Base-by-base conservation (phyloP, 2,797 vertebrate species). In the Pteronotus mesoamericanus region DNA sequence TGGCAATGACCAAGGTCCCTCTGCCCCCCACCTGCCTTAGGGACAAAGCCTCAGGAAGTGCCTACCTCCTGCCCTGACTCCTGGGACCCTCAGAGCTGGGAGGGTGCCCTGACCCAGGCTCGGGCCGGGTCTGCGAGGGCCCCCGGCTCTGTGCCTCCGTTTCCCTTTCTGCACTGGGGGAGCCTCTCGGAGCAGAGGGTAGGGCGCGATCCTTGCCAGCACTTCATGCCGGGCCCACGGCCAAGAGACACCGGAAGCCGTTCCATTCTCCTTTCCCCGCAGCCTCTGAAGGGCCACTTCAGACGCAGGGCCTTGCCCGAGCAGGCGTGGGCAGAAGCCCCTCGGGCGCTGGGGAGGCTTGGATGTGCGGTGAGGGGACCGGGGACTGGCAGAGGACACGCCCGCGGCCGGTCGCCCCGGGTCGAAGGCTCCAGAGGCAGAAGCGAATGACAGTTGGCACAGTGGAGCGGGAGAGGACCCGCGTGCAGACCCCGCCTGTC, bases 111-210 rank as follows among this genome's bases (percentile, higher is more conserved):
- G 11, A 55, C 37, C 46, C 9, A 2, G 46, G 66, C 34, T 19
- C 22, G 1, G 16, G 29, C 24, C 26, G 15, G 55, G 19, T 11
- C 48, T 5, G 14, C 22, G 15, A 0, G 32, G 26, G 82, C 22
- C 69, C 72, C 2, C 34, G 26, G 51, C 21, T 46, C 57, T 18
- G 21, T 9, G 92, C 85, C 85, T 80, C 34, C 0, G 74, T 37
- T 48, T 68, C 61, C 72, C 24, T 15, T 75, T 29, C 29, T 2
- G 48, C 42, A 44, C 0, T 6, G 34, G 24, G 57, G 19, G 37
- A 0, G 2, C n/a, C 44, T 16, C 37, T 8, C 0, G 0, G 8
- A 1, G 21, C 9, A 4, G 14, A 1, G 1, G 19, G 21, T 4
- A 61, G 77, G 37, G 86, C 6, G 42, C 57, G 5, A 0, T 10